Evolutionary conservation across 2,797 vertebrate genomes (phyloP).

Genomic region (Oophaga sylvatica): DNA sequence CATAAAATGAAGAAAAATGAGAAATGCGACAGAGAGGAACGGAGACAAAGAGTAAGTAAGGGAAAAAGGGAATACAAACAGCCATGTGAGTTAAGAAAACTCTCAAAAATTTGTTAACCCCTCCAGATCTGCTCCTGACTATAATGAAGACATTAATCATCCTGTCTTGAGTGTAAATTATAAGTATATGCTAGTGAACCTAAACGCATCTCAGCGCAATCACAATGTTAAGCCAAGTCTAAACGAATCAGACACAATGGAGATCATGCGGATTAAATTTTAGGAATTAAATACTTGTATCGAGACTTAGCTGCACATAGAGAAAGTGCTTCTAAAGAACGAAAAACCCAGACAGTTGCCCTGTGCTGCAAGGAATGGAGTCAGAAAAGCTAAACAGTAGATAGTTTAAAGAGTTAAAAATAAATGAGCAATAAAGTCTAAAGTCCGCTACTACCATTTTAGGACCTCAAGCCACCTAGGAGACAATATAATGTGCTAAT

Average conservation of each 20-base stretch:
- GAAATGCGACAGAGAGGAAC: conserved; percentile 49
- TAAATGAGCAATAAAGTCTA: neutral
- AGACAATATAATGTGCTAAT: neutral
- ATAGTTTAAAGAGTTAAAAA: neutral
- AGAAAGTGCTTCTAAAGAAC: neutral
- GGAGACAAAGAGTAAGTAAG: conserved; percentile 42
- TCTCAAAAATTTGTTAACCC: conserved; percentile 37
- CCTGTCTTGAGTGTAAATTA: conserved; percentile 11
- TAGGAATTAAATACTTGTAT: conserved; percentile 16
- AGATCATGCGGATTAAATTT: conserved; percentile 20
- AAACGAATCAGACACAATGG: conserved; percentile 11
- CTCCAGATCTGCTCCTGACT: neutral
- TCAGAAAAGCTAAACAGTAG: neutral
- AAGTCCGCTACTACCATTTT: neutral
- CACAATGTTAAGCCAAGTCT: conserved; percentile 1
- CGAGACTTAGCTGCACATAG: neutral
- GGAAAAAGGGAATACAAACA: conserved; percentile 51
- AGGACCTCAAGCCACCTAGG: neutral
- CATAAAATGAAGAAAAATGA: conserved; percentile 61
- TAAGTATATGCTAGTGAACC: conserved; percentile 1
- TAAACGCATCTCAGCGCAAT: conserved; percentile 12
- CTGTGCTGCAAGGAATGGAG: neutral
- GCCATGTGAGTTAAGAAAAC: conserved; percentile 30
- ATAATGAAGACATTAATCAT: conserved; percentile 28
- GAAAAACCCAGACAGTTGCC: neutral